Base-by-base conservation (phyloP, 2,888 invertebrate species). In the Operophtera brumata region DNA sequence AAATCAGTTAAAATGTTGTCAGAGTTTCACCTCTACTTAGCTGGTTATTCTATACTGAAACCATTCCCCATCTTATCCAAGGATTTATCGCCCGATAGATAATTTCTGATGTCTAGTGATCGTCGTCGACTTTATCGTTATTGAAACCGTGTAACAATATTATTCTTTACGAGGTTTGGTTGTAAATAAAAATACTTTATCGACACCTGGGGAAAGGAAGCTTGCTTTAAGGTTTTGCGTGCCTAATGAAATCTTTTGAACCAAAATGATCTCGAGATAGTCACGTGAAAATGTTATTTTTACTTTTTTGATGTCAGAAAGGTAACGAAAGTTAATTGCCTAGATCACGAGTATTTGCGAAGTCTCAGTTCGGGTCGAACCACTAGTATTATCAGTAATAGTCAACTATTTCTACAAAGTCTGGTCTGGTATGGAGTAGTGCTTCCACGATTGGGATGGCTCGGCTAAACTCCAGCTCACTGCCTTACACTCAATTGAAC, bases 141-240 rank as follows among this genome's bases (percentile, higher is more conserved):
- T 63, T 63, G 63, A 63, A 61, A 61, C 50, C 53, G 36, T 57
- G 52, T 55, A 52, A 30, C 59, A 55, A 61, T 63, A 59, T 59
- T 30, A 26, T 30, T 30, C 50, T 62, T 62, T 63, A 63, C 53
- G 53, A 44, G 45, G 32, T 57, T 53, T 57, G 54, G 54, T 57
- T 48, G 53, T 47, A 54, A 57, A 53, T 57, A 59, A 56, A 52
- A 48, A 47, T 46, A 30, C 46, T 63, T 57, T 59, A 62, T 60
- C 44, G 54, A 34, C 36, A 34, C 41, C 35, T 53, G 42, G 46
- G 47, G 35, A 47, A 36, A 35, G 36, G 25, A 35, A 10, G 13
- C 25, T 46, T 35, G 13, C 37, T 37, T 28, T 20, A 47, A 46
- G 40, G 26, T 37, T 46, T 41, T 47, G 46, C 30, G 20, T 39